Percentiles rank a stretch among this genome's conserved stretches.
These are phyloP conservation scores for Cheilosia urbana DNA, from an alignment of 2,888 invertebrate genomes.

Conservation along the genomic window DNA sequence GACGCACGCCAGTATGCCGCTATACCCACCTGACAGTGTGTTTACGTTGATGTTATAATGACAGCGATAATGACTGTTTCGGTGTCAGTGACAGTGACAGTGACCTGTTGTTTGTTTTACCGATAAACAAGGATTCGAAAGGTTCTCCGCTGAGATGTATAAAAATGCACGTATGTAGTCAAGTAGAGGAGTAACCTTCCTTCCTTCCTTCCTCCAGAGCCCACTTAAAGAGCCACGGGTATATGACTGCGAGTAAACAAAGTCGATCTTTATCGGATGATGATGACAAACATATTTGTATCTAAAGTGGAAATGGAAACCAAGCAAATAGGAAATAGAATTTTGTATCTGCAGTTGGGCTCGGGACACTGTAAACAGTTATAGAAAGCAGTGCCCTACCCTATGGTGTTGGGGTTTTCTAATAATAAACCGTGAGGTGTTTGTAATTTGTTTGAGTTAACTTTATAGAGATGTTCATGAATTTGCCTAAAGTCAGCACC, in stretches of 20 bases:
- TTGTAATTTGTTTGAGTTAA: not conserved
- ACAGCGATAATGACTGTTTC: slow-evolving; percentile 57
- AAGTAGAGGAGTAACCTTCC: slow-evolving; percentile 41
- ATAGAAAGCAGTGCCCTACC: not conserved
- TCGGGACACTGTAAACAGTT: slow-evolving; percentile 28
- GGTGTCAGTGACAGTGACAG: slow-evolving; percentile 38
- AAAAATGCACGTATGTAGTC: not conserved
- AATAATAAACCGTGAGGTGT: slow-evolving; percentile 8
- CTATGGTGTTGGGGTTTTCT: not conserved
- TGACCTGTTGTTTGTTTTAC: slow-evolving; percentile 60
- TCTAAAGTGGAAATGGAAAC: slow-evolving; percentile 53
- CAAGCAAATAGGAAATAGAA: slow-evolving; percentile 14
- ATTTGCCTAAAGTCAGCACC: not conserved
- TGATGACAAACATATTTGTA: slow-evolving; percentile 49
- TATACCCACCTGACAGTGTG: slow-evolving; percentile 61
- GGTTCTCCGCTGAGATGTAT: slow-evolving; percentile 14
- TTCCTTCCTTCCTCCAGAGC: not conserved
- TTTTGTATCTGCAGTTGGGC: slow-evolving; percentile 13
- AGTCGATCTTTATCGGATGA: slow-evolving; percentile 57
- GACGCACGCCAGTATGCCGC: slow-evolving; percentile 34
- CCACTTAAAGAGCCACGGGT: slow-evolving; percentile 44
- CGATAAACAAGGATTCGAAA: slow-evolving; percentile 56
- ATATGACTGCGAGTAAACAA: slow-evolving; percentile 41
- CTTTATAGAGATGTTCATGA: not conserved
- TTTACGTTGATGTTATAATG: slow-evolving; percentile 57